Base-by-base conservation (phyloP, 2,888 invertebrate species). In the Mechanitis mazaeus region DNA sequence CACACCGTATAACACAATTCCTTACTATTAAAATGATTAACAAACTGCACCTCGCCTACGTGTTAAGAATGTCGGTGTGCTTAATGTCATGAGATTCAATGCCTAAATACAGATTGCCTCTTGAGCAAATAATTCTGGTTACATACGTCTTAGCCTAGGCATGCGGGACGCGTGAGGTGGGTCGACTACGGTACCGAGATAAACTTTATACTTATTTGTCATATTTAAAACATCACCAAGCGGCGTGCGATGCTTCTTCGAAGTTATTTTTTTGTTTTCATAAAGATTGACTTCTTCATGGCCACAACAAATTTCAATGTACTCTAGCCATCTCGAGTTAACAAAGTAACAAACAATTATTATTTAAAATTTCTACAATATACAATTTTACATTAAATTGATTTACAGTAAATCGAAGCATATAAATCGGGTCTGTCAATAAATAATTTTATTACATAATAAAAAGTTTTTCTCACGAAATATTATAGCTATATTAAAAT, bases 11-110 rank as follows among this genome's bases (percentile, higher is more conserved):
- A 90, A 90, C 87, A 87, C 87, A 89, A 88, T 86, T 80, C 82
- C 86, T 89, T 89, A 87, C 85, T 86, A 87, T 89, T 85, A 87
- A 87, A 87, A 88, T 85, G 79, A 87, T 88, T 82, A 89, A 89
- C 89, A 88, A 88, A 87, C 86, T 81, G 85, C 87, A 85, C 87
- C 83, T 84, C 83, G 78, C 72, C 84, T 84, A 85, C 79, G 78
- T 79, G 79, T 82, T 74, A 76, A 70, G 79, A 78, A 81, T 78
- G 76, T 78, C 68, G 77, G 81, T 80, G 84, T 84, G 86, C 86
- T 81, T 74, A 77, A 79, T 84, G 84, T 85, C 80, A 85, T 89
- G 89, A 90, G 89, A 90, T 90, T 90, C 89, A 87, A 84, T 81
- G 80, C 80, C 85, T 85, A 84, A 79, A 80, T 81, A 81, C 74